A percentile compares a stretch with the other conserved stretches of the same genome.
These are phyloP conservation scores for Papilio glaucus DNA, from an alignment of 1,140 invertebrate genomes.

Conservation along the genomic window DNA sequence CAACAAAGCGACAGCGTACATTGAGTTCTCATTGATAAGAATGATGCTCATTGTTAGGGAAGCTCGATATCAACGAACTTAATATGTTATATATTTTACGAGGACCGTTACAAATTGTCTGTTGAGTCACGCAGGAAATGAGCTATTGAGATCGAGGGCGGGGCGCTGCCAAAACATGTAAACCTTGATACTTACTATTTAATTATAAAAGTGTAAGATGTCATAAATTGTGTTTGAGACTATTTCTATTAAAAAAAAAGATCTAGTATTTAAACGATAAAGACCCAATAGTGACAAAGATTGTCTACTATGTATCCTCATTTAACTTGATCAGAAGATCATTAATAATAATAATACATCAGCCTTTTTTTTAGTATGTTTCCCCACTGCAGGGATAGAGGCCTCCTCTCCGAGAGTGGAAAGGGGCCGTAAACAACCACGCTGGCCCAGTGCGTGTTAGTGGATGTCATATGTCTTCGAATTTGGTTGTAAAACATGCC, in stretches of 20 bases:
- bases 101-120: background rate
- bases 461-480: too few species aligned
- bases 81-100: background rate
- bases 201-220: background rate
- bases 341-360: background rate
- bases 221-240: background rate
- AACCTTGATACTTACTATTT: constrained; percentile 3
- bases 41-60: background rate
- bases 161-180: background rate
- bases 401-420: too few species aligned
- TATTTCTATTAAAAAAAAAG: background rate
- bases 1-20: background rate
- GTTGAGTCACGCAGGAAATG: background rate
- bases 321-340: background rate
- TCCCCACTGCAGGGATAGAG: too few species aligned
- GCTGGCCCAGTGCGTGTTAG: too few species aligned
- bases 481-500: too few species aligned
- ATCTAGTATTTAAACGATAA: too few species aligned
- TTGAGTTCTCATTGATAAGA: constrained; percentile 6
- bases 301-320: too few species aligned
- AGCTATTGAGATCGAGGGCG: constrained; percentile 11
- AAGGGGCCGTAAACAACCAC: too few species aligned
- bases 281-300: too few species aligned
- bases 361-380: too few species aligned
- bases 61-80: background rate